Base-by-base conservation (phyloP, 2,113 vertebrate species). In the Sapayoa aenigma region DNA sequence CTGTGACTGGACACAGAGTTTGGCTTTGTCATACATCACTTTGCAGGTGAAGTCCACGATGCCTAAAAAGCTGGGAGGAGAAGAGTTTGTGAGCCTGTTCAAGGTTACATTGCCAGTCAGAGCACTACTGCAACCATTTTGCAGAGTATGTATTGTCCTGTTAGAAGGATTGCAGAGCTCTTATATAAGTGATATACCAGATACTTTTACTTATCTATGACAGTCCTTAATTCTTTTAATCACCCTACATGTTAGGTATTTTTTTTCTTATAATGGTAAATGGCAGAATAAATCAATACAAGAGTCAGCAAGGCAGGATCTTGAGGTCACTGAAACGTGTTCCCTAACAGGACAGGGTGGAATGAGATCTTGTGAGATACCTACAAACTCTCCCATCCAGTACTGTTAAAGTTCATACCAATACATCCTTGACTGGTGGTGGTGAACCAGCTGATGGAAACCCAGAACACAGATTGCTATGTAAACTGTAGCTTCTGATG, bases 281-380 rank as follows among this genome's bases (percentile, higher is more conserved):
- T 5, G 44, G 55, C 21, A 69, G 22, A 39, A 74, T 53, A 66
- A 93, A 89, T 78, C 58, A 4, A 7, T 39, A 30, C 20, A 49
- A 20, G 4, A 78, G 9, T 13, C 21, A 81, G 17, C 18, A 65
- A 89, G 23, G 33, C 27, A 87, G 41, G 27, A 56, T 87, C 23
- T 15, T 84, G 35, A 84, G 12, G 41, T 77, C 20, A 62, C 3
- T 66, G 33, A 8, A 35, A 62, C 0, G 0, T 21, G 21, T 18
- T 66, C 76, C 33, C 6, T 4, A 52, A 41, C 2, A 42, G 12
- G 4, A 4, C 4, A 39, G 9, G 9, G 6, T 3, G 3, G 19
- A 30, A 28, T 31, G 28, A 89, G 24, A 30, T 19, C 6, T 49
- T 72, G 14, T 39, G 63, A 65, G 25, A 47, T 12, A 68, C 5